Evolutionary conservation across 92 coral and sea anemone genomes (phyloP), one percentile per base, ranked within the genome.

Genomic region (Porites cylindrica): DNA sequence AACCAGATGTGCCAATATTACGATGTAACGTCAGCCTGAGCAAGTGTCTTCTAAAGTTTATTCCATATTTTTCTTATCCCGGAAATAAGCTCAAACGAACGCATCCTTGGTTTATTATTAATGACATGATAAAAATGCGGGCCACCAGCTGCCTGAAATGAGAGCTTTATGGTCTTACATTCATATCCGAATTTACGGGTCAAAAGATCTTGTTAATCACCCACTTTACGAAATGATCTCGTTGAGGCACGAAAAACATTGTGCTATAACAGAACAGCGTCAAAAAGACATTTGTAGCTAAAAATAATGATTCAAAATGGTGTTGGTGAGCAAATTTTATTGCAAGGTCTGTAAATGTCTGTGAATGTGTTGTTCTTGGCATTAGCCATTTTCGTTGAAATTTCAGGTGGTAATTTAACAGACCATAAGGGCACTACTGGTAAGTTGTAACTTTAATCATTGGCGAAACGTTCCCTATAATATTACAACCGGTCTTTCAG

Each of bases 71-170:
- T 38, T 38, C 47, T 38, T 38, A 38, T 38, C 47, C 47, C 6
- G 47, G 47, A 38, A 38, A 38, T 38, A 38, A 4, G 47, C 47
- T 38, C 47, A 38, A 38, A 38, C 47, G 47, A 38, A 3, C 47
- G 6, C 7, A 38, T 38, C 47, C 47, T 38, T 70, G 7, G 59
- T 70, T 70, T 16, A 82, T 82, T 38, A 70, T 82, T 82, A 29
- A 82, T 59, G 29, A 13, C 14, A n/a, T 58, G n/a, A 18, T 82
- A 56, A 38, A 70, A 82, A 71, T 70, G 67, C 50, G 12, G 54
- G 14, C 86, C 86, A 82, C 86, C 86, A 72, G 86, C 71, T 58
- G 19, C 18, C 51, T 21, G 3, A 71, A 58, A 82, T 67, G 20
- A 7, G 69, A 12, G 56, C 29, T 70, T 70, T 43, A 56, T 71